A percentile compares a stretch with the other conserved stretches of the same genome.
Evolutionary conservation across 1,140 invertebrate species (phyloP).

Genomic region (Brachionus koreanus): DNA sequence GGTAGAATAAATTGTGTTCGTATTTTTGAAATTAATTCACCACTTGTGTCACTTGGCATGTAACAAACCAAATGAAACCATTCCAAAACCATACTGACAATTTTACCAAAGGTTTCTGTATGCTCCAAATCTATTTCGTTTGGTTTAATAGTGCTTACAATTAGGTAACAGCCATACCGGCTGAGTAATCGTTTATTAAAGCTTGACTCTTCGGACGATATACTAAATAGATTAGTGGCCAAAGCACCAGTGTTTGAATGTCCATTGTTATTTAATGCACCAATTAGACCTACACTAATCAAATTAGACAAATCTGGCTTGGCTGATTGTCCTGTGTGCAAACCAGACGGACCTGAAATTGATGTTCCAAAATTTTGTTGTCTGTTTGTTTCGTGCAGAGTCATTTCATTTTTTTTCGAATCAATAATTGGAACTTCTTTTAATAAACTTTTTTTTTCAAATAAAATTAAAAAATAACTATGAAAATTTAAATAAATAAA

Average conservation of each 20-base stretch:
- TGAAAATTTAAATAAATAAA: neutral
- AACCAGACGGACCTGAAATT: constrained; percentile 49
- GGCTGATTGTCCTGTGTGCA: constrained; percentile 48
- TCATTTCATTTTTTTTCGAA: neutral
- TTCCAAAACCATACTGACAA: constrained; percentile 92
- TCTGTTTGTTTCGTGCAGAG: neutral
- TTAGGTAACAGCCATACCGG: constrained; percentile 90
- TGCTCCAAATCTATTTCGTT: constrained; percentile 59
- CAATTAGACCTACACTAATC: constrained; percentile 42
- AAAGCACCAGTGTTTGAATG: constrained; percentile 31
- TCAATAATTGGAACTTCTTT: constrained; percentile 56
- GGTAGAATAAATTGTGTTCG: constrained; percentile 67
- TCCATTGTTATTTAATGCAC: constrained; percentile 38
- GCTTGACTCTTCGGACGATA: constrained; percentile 53
- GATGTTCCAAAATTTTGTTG: constrained; percentile 49
- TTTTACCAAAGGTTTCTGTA: constrained; percentile 75
- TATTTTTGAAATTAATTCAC: constrained; percentile 58
- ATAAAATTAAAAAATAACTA: constrained; percentile 41
- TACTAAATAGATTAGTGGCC: constrained; percentile 37
- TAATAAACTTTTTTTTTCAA: constrained; percentile 49
- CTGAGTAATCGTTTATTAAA: constrained; percentile 67
- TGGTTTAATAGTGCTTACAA: constrained; percentile 86
- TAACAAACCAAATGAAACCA: constrained; percentile 98
- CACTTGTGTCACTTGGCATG: constrained; percentile 77
- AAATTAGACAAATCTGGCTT: constrained; percentile 27